A percentile compares a stretch with the other conserved stretches of the same genome.
phyloP scores from a whole-genome alignment of 2,113 vertebrate species.

The Mohoua ochrocephala region DNA sequence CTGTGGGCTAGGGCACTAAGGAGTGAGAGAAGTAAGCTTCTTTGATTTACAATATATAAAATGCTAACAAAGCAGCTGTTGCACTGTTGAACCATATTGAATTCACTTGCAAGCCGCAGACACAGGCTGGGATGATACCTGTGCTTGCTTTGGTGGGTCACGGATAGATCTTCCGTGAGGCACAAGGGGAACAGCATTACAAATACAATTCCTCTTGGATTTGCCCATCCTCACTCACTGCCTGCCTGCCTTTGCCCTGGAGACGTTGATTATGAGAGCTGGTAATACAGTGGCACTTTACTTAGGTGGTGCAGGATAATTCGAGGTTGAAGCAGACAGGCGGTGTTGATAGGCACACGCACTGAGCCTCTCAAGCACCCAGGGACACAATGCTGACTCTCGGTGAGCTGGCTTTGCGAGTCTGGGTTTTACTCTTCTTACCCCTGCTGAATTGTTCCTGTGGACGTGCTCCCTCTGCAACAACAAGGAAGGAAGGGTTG shows the following conservation, averaged over 20 bases:
- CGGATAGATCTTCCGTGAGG: not conserved
- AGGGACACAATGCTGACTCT: not conserved
- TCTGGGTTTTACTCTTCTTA: not conserved
- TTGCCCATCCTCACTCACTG: not conserved
- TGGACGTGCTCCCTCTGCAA: not conserved
- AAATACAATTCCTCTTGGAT: not conserved
- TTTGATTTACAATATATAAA: not conserved
- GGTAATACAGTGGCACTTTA: fast-evolving
- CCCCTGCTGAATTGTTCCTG: not conserved
- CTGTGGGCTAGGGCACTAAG: not conserved
- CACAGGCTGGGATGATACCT: not conserved
- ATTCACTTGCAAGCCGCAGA: not conserved
- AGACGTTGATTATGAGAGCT: fast-evolving
- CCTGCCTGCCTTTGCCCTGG: not conserved
- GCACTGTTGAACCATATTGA: not conserved
- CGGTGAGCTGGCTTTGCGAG: not conserved
- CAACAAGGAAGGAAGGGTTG: not conserved
- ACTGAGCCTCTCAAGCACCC: not conserved
- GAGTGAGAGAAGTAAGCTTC: not conserved
- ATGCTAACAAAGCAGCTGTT: not conserved
- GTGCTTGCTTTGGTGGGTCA: not conserved
- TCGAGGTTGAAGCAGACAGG: not conserved
- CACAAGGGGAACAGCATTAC: not conserved
- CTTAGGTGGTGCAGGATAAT: too few relatives aligned
- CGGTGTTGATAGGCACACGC: not conserved